Evolutionary conservation across 2,113 vertebrate species (phyloP), one percentile per base, ranked within the genome.

Genomic region (Otocyon megalotis): DNA sequence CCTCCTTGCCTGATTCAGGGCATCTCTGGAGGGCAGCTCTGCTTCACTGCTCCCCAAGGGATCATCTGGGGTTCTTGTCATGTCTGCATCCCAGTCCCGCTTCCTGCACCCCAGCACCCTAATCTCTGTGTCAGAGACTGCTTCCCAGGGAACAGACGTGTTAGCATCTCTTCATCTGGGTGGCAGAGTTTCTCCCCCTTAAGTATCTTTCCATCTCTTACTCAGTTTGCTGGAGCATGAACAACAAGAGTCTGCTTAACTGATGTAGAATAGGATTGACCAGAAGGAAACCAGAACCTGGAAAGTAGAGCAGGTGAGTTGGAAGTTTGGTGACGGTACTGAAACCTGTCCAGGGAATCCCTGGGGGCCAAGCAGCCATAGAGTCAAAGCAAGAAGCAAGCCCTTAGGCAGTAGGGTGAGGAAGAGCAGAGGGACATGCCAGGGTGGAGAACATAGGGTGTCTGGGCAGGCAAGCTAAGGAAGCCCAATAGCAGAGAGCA

Each of bases 381-480:
- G 69, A 88, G 5, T 30, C 30, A 3, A 32, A 53, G 56, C 53
- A 76, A 43, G 67, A 82, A 60, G 58, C 17, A 35, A 50, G 28
- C 43, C 43, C 26, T 0, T 22, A 6, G 37, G 35, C 28, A 11
- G 54, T 6, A 19, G 24, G 37, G 14, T 13, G 1, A 84, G 17
- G 37, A n/a, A 22, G 53, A 43, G 43, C 30, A 54, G 24, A 79
- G 24, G 53, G 15, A 10, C 16, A 1, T 30, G 8, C 14, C 1
- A 0, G 13, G 48, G 14, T 16, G 6, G 32, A 13, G 12, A 22
- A 16, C 13, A 4, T 0, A 19, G 50, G 1, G 1, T 14, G 19
- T 9, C 15, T 12, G 20, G 24, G 53, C 16, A 32, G 69, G 54
- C 43, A 50, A 43, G 60, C 48, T n/a, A 9, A 63, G 9, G 28